Evolutionary conservation across 1,140 invertebrate genomes (phyloP), one percentile per base, ranked within the genome.

Genomic region (Zaprionus davidi): DNA sequence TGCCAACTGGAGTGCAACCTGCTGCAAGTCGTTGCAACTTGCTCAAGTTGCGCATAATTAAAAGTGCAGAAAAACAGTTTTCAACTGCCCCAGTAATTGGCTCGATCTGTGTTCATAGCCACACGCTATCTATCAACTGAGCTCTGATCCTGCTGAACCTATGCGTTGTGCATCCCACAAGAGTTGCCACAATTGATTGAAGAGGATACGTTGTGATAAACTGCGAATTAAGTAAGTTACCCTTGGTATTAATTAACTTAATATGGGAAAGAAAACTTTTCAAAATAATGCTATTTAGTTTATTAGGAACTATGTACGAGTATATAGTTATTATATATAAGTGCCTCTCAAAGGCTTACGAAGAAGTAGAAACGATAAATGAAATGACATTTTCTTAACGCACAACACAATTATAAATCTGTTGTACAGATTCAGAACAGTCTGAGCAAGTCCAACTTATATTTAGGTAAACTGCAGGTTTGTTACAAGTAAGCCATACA

Each of bases 21-120:
- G 44, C 60, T 28, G 65, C 77, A 78, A 70, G 31, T 9, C 22
- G 51, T n/a, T 55, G 53, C 64, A 55, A 55, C 57, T 75, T 75
- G 66, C 72, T 70, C 72, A 63, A 77, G 82, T 78, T 58, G 60
- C 56, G 81, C 81, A 84, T 84, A 84, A 84, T 84, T 84, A 84
- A 82, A 84, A 78, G 82, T 81, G 46, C 46, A 69, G 78, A 74
- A 78, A 71, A 71, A 71, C 73, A 53, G 53, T 71, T 71, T 65
- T n/a, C 34, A 65, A 56, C 59, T 28, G 24, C 59, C 68, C 78
- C 78, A 65, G 51, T 84, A 82, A 84, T 77, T 79, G 77, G 73
- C 59, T 57, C 41, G 53, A 80, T 71, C 76, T 81, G 44, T 73
- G 60, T 34, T 11, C 49, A 57, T 38, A 46, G 22, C 51, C 5